These are phyloP conservation scores for Selene dorsalis DNA, from an alignment of 2,797 vertebrate genomes.

Conservation along the genomic window DNA sequence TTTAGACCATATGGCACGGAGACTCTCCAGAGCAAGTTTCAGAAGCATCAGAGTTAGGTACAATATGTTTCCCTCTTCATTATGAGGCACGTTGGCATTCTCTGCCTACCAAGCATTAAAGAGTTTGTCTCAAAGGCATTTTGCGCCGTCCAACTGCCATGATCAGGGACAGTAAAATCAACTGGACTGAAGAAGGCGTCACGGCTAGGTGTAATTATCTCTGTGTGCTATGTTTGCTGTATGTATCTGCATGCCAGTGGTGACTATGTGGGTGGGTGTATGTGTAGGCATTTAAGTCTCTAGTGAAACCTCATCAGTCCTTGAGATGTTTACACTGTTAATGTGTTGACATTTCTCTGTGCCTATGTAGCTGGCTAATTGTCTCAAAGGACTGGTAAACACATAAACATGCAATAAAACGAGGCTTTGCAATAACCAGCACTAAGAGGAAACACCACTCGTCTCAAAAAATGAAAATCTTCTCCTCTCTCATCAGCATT, in stretches of 20 bases:
- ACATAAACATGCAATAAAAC: constrained; percentile 35
- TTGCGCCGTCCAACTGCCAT: neutral
- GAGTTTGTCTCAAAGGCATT: neutral
- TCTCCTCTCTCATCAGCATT: constrained; percentile 19
- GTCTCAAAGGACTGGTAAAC: constrained; percentile 38
- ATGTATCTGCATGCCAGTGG: neutral
- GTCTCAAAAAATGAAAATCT: constrained; percentile 20
- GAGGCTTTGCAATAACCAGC: neutral
- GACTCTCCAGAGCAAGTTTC: constrained; percentile 23
- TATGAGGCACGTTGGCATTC: neutral
- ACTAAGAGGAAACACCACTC: neutral
- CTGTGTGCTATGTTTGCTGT: neutral
- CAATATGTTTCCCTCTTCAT: neutral
- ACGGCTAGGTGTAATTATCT: neutral
- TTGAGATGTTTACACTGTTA: constrained; percentile 49
- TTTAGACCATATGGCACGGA: constrained; percentile 47
- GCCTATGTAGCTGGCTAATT: constrained; percentile 8
- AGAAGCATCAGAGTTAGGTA: constrained; percentile 18
- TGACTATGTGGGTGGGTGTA: neutral
- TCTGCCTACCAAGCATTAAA: neutral
- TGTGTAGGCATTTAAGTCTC: constrained; percentile 24
- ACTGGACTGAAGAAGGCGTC: neutral
- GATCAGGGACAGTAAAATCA: neutral
- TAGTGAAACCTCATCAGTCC: constrained; percentile 31
- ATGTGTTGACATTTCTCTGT: constrained; percentile 43